Percentiles rank a stretch among this genome's conserved stretches.
Evolutionary conservation across 1,140 invertebrate species (phyloP).

Genomic region (Diprion similis): DNA sequence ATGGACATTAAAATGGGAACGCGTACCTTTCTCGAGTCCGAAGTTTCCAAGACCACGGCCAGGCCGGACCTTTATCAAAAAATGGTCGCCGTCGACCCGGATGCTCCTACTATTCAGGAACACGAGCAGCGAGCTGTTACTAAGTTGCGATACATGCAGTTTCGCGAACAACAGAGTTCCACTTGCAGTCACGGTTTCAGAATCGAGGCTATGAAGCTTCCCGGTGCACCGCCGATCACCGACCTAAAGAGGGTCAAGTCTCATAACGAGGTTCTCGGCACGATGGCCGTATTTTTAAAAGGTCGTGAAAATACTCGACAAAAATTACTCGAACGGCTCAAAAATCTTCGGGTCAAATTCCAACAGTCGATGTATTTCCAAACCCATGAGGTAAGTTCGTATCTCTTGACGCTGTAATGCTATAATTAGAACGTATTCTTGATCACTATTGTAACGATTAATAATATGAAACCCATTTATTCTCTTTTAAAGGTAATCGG

Average conservation of each 20-base stretch:
- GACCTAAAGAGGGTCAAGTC: slow-evolving; percentile 82
- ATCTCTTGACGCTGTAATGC: slow-evolving; percentile 9
- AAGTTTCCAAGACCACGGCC: slow-evolving; percentile 85
- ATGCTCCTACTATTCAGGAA: slow-evolving; percentile 85
- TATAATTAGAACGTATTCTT: slow-evolving; percentile 6
- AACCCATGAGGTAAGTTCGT: slow-evolving; percentile 79
- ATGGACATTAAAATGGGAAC: slow-evolving; percentile 95
- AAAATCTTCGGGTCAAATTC: slow-evolving; percentile 78
- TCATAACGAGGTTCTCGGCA: slow-evolving; percentile 77
- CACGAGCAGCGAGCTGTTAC: slow-evolving; percentile 81
- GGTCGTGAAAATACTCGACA: slow-evolving; percentile 70
- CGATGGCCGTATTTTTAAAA: slow-evolving; percentile 80
- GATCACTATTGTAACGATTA: background rate
- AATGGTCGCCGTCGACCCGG: slow-evolving; percentile 92
- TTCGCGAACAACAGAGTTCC: slow-evolving; percentile 92
- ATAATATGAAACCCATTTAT: background rate
- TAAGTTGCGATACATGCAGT: slow-evolving; percentile 95
- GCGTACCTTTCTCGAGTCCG: slow-evolving; percentile 91
- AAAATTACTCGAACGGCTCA: slow-evolving; percentile 76
- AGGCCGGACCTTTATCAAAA: slow-evolving; percentile 85
- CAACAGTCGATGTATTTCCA: slow-evolving; percentile 89
- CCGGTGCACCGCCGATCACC: slow-evolving; percentile 75
- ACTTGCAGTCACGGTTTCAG: slow-evolving; percentile 92
- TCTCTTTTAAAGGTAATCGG: slow-evolving; percentile 74
- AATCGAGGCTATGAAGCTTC: slow-evolving; percentile 93